These are phyloP conservation scores for Volucella inflata DNA, from an alignment of 2,888 invertebrate species.

Conservation along the genomic window DNA sequence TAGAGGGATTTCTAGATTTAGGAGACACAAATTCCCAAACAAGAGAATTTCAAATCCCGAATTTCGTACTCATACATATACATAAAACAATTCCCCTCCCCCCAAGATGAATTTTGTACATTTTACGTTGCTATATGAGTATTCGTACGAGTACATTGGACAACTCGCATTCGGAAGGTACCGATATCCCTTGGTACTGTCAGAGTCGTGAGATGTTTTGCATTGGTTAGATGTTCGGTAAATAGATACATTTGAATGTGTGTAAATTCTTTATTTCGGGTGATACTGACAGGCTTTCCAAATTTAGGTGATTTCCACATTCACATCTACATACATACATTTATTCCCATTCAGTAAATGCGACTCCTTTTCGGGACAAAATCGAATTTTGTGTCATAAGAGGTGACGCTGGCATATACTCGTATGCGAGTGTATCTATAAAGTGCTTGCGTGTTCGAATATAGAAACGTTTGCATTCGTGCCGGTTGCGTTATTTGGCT, in stretches of 20 bases:
- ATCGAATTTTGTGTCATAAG: constrained; percentile 30
- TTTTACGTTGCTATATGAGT: background rate
- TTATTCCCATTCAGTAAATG: background rate
- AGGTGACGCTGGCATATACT: too few species aligned
- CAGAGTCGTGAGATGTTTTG: constrained; percentile 69
- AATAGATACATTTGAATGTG: constrained; percentile 61
- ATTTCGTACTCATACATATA: too few species aligned
- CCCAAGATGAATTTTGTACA: constrained; percentile 32
- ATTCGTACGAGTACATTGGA: too few species aligned
- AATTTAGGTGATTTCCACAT: constrained; percentile 37
- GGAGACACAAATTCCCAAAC: constrained; percentile 5
- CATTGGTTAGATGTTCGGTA: constrained; percentile 60
- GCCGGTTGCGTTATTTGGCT: constrained; percentile 20
- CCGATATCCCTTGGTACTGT: constrained; percentile 21
- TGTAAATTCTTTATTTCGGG: constrained; percentile 19
- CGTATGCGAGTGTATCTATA: background rate
- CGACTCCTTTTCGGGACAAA: constrained; percentile 36
- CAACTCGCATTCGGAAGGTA: background rate
- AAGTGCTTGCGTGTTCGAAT: constrained; percentile 28
- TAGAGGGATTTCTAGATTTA: constrained; percentile 2
- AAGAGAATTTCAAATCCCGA: constrained; percentile 4
- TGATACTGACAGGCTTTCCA: background rate
- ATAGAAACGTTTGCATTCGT: constrained; percentile 26
- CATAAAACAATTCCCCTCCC: too few species aligned
- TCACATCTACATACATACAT: too few species aligned